Evolutionary conservation across 1,140 invertebrate genomes (phyloP).

Genomic region (Leptopilina clavipes): DNA sequence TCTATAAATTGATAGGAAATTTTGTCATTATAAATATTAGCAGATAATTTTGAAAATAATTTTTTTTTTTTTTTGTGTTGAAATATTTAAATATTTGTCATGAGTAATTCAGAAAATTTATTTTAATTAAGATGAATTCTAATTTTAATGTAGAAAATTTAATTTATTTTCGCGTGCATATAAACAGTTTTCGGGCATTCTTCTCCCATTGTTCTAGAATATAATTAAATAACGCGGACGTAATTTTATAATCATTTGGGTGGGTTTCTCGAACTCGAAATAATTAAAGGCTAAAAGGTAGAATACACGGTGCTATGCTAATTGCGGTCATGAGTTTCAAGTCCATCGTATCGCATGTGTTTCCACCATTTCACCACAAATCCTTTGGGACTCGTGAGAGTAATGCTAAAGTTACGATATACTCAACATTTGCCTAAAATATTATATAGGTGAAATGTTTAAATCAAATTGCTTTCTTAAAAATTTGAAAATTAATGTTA

Average conservation of each 20-base stretch:
- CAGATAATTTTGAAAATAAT: too few species aligned
- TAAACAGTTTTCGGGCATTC: background rate
- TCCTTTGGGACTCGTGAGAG: constrained; percentile 11
- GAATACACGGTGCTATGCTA: constrained; percentile 2
- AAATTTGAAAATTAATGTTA: background rate
- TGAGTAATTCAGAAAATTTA: too few species aligned
- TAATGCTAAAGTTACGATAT: constrained; percentile 27
- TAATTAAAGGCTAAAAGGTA: constrained; percentile 20
- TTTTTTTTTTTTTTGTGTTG: too few species aligned
- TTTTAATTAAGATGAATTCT: too few species aligned
- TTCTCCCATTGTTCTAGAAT: background rate
- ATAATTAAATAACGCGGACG: background rate
- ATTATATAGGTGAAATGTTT: background rate
- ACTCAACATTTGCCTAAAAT: background rate
- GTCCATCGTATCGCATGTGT: constrained; percentile 30
- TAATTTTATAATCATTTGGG: background rate
- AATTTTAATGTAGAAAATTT: too few species aligned
- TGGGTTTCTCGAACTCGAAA: background rate
- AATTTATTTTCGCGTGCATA: background rate
- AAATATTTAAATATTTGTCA: too few species aligned
- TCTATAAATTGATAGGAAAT: too few species aligned
- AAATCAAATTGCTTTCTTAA: background rate
- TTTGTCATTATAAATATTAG: too few species aligned
- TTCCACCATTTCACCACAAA: constrained; percentile 20
- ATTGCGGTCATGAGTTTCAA: constrained; percentile 17